Conservation (phyloP, 2,113 vertebrate genomes). For the Ammospiza nelsoni region DNA sequence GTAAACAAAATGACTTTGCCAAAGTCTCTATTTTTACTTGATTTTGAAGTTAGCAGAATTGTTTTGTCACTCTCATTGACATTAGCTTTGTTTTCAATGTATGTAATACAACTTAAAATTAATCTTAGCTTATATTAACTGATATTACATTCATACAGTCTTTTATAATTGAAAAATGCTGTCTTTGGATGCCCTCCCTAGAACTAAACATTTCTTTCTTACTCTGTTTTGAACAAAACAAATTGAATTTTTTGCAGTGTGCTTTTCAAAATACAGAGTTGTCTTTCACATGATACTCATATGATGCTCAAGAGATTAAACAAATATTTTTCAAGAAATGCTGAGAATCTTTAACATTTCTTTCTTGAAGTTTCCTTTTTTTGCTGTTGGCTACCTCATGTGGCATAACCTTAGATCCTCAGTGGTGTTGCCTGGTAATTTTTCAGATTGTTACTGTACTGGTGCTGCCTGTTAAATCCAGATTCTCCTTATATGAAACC, state of each 20-base stretch:
- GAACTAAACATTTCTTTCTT: background rate
- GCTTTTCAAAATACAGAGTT: background rate
- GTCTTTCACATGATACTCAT: background rate
- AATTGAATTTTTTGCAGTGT: background rate
- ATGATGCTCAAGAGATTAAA: background rate
- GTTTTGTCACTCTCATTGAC: background rate
- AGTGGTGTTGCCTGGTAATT: background rate
- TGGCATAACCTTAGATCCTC: background rate
- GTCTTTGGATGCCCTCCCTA: background rate
- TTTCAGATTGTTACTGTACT: background rate
- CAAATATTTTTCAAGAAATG: background rate
- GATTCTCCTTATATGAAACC: background rate
- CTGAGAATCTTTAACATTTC: background rate
- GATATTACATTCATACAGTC: background rate
- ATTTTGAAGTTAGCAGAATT: background rate
- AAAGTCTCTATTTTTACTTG: background rate
- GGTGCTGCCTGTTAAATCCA: background rate
- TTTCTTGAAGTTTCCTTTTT: background rate
- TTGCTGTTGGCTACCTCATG: background rate
- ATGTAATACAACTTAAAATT: background rate
- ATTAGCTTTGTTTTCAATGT: background rate
- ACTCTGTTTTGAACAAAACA: background rate
- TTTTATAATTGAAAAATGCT: background rate
- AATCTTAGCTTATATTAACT: background rate
- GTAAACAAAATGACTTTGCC: background rate